A percentile compares a stretch with the other conserved stretches of the same genome.
Conservation (phyloP, 1,140 invertebrate genomes). For the Aphaenogaster ashmeadi region DNA sequence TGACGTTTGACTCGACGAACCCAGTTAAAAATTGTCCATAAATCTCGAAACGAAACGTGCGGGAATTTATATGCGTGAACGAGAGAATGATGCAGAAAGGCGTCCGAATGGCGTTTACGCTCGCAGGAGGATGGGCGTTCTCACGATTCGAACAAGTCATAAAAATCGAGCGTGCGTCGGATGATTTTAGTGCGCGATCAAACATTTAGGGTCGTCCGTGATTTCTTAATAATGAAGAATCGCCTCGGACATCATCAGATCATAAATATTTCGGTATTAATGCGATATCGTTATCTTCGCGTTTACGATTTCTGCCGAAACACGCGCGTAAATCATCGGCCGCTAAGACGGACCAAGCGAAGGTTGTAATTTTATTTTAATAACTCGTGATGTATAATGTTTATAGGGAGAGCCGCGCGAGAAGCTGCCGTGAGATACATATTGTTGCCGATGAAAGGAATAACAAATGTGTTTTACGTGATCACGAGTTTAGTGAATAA, state of each 20-base stretch:
- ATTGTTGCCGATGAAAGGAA: conserved; percentile 5
- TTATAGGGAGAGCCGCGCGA: conserved; percentile 5
- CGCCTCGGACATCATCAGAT: conserved; percentile 35
- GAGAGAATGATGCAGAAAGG: conserved; percentile 22
- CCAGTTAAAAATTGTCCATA: conserved; percentile 48
- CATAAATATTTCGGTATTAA: conserved; percentile 48
- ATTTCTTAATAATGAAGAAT: conserved; percentile 59
- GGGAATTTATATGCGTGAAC: conserved; percentile 38
- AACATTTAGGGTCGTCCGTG: neutral
- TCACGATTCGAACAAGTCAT: conserved; percentile 31
- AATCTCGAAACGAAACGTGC: conserved; percentile 46
- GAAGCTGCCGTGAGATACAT: neutral
- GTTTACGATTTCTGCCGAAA: conserved; percentile 60
- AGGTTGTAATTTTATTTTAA: conserved; percentile 62
- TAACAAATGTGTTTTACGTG: conserved; percentile 35
- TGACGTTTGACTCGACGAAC: conserved; percentile 15
- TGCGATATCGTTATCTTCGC: neutral
- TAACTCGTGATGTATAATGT: conserved; percentile 52
- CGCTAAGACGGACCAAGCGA: neutral
- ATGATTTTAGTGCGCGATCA: conserved; percentile 14
- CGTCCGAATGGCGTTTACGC: conserved; percentile 13
- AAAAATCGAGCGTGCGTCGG: conserved; percentile 39
- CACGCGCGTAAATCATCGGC: conserved; percentile 44
- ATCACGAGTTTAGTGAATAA: conserved; percentile 37
- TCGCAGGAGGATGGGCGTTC: neutral